These are phyloP conservation scores for Crocidura indochinensis DNA, from an alignment of 2,797 vertebrate species.

Conservation along the genomic window DNA sequence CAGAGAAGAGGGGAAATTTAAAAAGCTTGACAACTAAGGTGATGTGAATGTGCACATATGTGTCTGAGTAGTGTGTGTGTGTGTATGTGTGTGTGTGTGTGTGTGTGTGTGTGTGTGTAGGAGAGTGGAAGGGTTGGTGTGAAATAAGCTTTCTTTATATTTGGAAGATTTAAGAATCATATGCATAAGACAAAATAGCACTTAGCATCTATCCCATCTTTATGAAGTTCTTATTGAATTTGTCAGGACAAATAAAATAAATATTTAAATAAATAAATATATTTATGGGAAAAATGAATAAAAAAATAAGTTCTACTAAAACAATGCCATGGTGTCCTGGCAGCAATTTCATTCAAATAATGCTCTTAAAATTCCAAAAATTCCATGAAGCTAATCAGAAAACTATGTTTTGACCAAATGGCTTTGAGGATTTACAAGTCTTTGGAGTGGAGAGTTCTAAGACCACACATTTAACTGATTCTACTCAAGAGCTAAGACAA, in stretches of 20 bases:
- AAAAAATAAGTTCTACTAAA: not conserved
- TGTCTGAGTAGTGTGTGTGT: no score
- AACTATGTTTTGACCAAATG: slow-evolving; percentile 47
- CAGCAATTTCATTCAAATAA: slow-evolving; percentile 48
- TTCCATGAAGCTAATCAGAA: slow-evolving; percentile 26
- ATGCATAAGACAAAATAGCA: not conserved
- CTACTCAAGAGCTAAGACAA: not conserved
- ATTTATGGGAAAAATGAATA: not conserved
- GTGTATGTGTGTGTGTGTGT: not conserved
- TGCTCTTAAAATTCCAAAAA: not conserved
- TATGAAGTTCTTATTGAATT: slow-evolving; percentile 3
- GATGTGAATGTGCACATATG: no score
- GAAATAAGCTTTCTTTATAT: not conserved
- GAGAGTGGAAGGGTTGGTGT: not conserved
- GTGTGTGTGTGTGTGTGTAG: not conserved
- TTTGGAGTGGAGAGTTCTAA: slow-evolving; percentile 24
- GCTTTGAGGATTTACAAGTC: not conserved
- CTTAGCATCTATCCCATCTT: slow-evolving; percentile 18
- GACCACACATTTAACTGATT: not conserved
- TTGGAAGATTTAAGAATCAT: not conserved
- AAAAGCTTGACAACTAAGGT: no score
- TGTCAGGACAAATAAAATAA: slow-evolving; percentile 9
- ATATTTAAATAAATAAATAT: slow-evolving; percentile 47
- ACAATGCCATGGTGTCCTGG: not conserved
- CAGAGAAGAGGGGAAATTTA: no score